phyloP scores from a whole-genome alignment of 2,888 invertebrate genomes.

The Epinotia demarniana region DNA sequence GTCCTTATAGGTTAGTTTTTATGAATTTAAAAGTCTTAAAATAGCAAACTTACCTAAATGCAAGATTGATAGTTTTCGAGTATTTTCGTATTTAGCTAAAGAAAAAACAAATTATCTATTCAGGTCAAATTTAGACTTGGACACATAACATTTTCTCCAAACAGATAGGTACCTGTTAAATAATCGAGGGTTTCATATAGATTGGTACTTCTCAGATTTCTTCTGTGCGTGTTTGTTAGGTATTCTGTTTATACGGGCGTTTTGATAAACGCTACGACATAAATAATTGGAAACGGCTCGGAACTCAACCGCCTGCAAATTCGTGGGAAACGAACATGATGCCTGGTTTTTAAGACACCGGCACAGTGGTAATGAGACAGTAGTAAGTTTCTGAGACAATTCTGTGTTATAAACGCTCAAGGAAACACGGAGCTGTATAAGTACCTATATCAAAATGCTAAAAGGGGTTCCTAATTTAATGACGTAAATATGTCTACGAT shows the following conservation, averaged over 20 bases:
- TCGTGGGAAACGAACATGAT: constrained; percentile 1
- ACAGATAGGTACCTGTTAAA: not conserved
- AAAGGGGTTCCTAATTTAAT: not conserved
- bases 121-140: too few species aligned
- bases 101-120: too few species aligned
- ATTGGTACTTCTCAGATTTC: not conserved
- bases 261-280: not conserved
- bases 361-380: not conserved
- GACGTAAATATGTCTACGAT: too few species aligned
- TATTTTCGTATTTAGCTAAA: too few species aligned
- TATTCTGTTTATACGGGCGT: not conserved
- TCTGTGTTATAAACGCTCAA: not conserved
- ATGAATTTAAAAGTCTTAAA: too few species aligned
- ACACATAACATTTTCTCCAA: not conserved
- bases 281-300: not conserved
- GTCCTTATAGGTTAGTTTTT: too few species aligned
- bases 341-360: not conserved
- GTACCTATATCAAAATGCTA: not conserved
- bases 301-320: not conserved
- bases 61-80: too few species aligned
- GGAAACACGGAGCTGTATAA: not conserved
- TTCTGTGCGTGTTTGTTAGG: not conserved
- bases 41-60: too few species aligned
- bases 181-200: not conserved
- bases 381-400: not conserved